Evolutionary conservation across 2,797 vertebrate genomes (phyloP), one percentile per base, ranked within the genome.

Genomic region (Orestias chungarensis): DNA sequence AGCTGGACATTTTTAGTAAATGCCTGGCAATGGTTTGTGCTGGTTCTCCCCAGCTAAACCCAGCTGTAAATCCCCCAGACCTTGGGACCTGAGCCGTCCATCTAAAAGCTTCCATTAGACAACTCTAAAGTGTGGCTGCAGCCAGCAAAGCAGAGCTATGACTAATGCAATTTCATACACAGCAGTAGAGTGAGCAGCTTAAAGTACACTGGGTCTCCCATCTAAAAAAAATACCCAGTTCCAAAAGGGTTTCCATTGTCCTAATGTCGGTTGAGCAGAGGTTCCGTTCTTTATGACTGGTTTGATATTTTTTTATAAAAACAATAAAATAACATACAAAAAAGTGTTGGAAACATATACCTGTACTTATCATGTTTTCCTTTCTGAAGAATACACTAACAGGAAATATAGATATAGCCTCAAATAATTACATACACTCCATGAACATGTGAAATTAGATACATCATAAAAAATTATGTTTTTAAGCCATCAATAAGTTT

Each of bases 111-210:
- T 83, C 80, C 50, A 89, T 92, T 90, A 90, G 75, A 82, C 23
- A 49, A 66, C 70, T 84, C 76, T 76, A 80, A 82, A 86, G 86
- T 73, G 44, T 78, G 78, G 82, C 74, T 62, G 70, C 79, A 84
- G 79, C 83, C 73, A 55, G 73, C 55, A 77, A 83, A 80, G 76
- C 80, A 82, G 46, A 69, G 85, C 83, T 77, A 82, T 82, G 85
- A 78, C 89, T 90, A 92, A 93, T 87, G 80, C 78, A 87, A 91
- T 93, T 93, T 90, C 85, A 92, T 91, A 89, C 87, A 85, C 64
- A 33, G 78, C 44, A 71, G 77, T 87, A 66, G 82, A 72, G 73
- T 86, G 74, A 71, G 77, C 75, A 72, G 73, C 82, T 84, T 79
- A 86, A 81, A 79, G 90, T 77, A 85, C 76, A 77, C 75, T 57